A percentile compares a stretch with the other conserved stretches of the same genome.
These are phyloP conservation scores for Heliconius nattereri DNA, from an alignment of 1,140 invertebrate species.

Conservation along the genomic window DNA sequence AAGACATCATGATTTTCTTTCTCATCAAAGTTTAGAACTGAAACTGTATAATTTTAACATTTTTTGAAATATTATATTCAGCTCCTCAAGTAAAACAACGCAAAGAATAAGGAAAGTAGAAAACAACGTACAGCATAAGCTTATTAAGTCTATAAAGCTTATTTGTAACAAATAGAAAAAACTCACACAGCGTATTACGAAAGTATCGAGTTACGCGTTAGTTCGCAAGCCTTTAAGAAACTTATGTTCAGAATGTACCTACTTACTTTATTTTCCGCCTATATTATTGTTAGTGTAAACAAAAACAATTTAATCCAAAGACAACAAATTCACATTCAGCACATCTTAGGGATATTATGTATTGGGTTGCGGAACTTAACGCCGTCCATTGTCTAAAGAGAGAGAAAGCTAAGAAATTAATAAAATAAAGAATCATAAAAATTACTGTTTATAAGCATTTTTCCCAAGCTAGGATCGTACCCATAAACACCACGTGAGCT, in stretches of 20 bases:
- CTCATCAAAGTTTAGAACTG: no score
- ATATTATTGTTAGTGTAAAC: background rate
- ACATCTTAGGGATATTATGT: background rate
- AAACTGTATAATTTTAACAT: no score
- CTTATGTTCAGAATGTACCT: background rate
- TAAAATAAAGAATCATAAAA: no score
- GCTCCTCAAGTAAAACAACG: background rate
- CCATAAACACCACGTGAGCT: background rate
- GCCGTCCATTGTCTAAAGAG: background rate
- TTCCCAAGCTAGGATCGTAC: background rate
- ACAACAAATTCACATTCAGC: background rate
- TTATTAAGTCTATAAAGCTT: conserved; percentile 8
- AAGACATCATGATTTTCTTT: no score
- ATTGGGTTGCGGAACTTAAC: background rate
- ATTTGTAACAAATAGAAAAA: conserved; percentile 12
- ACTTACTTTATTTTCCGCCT: background rate
- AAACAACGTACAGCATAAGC: conserved; percentile 3
- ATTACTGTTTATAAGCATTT: no score
- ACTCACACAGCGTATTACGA: background rate
- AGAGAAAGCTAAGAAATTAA: no score
- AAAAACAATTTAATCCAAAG: background rate
- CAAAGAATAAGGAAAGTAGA: background rate
- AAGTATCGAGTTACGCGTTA: background rate
- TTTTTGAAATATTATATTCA: no score
- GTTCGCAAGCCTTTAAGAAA: conserved; percentile 5